Conservation (phyloP, 1,140 invertebrate species). For the Dreissena polymorpha region DNA sequence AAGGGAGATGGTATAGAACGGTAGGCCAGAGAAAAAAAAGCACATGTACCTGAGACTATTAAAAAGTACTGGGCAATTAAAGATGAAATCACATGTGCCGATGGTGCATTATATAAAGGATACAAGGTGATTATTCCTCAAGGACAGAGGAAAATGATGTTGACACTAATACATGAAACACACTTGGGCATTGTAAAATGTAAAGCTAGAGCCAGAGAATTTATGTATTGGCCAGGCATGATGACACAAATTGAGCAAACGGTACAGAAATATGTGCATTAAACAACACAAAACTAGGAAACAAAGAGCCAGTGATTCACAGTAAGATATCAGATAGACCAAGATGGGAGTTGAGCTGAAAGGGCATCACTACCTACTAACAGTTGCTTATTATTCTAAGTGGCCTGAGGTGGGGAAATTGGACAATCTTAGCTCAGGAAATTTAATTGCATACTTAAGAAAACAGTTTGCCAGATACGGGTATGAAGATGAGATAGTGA, state of each 20-base stretch:
- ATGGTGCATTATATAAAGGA: neutral
- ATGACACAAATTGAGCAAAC: slow-evolving; percentile 27
- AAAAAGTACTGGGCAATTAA: neutral
- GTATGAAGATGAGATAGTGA: too few relatives aligned
- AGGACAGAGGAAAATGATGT: slow-evolving; percentile 6
- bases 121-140: slow-evolving; percentile 1
- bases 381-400: too few relatives aligned
- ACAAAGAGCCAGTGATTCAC: too few relatives aligned
- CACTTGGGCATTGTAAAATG: slow-evolving; percentile 26
- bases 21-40: slow-evolving; percentile 3
- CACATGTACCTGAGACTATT: neutral
- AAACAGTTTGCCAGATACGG: too few relatives aligned
- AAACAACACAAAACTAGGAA: too few relatives aligned
- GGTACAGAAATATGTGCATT: slow-evolving; percentile 14
- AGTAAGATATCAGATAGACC: too few relatives aligned
- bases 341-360: too few relatives aligned
- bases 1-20: neutral
- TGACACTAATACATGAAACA: slow-evolving; percentile 20
- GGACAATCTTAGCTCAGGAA: too few relatives aligned
- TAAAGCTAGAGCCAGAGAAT: slow-evolving; percentile 26
- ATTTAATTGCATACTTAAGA: too few relatives aligned
- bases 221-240: slow-evolving; percentile 28
- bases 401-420: too few relatives aligned
- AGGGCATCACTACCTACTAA: too few relatives aligned
- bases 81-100: slow-evolving; percentile 13